Percentiles rank a stretch among this genome's conserved stretches.
Conservation (phyloP, 2,888 invertebrate genomes). For the Cerastis rubricosa region DNA sequence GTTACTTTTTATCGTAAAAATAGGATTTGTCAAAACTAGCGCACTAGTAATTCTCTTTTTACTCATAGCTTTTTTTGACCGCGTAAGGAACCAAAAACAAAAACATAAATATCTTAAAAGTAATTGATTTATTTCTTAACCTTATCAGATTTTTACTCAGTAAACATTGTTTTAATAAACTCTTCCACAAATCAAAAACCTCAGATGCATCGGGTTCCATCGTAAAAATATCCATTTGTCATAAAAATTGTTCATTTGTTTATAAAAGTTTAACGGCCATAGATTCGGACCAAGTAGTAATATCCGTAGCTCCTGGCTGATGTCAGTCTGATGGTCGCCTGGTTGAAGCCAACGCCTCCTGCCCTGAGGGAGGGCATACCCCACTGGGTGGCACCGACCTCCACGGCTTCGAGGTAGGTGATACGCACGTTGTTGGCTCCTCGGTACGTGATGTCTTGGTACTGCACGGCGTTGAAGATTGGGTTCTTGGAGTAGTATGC, state of each 20-base stretch:
- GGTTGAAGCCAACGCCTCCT: conserved; percentile 75
- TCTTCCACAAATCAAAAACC: background rate
- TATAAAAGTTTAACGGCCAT: conserved; percentile 74
- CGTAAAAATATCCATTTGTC: background rate
- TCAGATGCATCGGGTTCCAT: background rate
- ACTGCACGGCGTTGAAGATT: conserved; percentile 75
- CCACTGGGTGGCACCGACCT: conserved; percentile 80
- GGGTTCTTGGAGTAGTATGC: conserved; percentile 67
- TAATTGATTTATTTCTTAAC: conserved; percentile 7
- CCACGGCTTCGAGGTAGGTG: conserved; percentile 75
- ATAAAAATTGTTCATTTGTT: background rate
- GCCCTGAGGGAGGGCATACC: conserved; percentile 72
- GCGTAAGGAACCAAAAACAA: background rate
- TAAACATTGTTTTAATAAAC: background rate
- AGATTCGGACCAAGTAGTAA: conserved; percentile 80
- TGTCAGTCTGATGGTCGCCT: conserved; percentile 79
- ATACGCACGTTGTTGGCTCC: conserved; percentile 77
- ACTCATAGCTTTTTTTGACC: background rate
- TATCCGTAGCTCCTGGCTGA: conserved; percentile 80
- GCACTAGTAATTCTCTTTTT: background rate
- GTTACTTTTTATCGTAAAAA: background rate
- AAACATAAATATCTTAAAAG: background rate
- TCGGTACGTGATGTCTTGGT: conserved; percentile 78
- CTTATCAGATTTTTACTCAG: background rate
- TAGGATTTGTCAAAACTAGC: background rate